Percentiles rank a stretch among this genome's conserved stretches.
Evolutionary conservation across 1,140 invertebrate species (phyloP).

Genomic region (Adelges cooleyi): DNA sequence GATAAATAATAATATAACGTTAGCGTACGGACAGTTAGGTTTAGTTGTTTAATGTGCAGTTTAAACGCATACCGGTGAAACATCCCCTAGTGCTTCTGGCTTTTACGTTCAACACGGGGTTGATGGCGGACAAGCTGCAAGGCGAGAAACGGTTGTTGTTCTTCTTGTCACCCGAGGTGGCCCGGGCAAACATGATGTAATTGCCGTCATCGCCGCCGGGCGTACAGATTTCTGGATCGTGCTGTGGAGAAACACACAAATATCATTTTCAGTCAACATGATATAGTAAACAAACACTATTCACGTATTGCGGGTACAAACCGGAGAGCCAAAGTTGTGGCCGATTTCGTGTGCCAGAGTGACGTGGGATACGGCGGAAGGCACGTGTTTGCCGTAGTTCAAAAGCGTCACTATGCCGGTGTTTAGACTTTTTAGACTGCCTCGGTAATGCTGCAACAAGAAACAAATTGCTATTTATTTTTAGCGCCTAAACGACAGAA

Average conservation of each 20-base stretch:
- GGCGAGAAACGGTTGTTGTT: slow-evolving; percentile 74
- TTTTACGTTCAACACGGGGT: slow-evolving; percentile 85
- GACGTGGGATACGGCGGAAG: slow-evolving; percentile 92
- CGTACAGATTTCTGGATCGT: slow-evolving; percentile 87
- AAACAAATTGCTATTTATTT: too few relatives aligned
- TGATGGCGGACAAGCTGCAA: slow-evolving; percentile 82
- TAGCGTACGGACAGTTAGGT: too few relatives aligned
- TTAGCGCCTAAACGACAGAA: too few relatives aligned
- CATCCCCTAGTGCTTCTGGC: slow-evolving; percentile 80
- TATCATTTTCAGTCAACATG: slow-evolving; percentile 20
- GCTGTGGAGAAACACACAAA: slow-evolving; percentile 56
- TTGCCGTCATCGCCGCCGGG: slow-evolving; percentile 89
- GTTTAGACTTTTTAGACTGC: slow-evolving; percentile 89
- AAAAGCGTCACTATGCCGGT: slow-evolving; percentile 95
- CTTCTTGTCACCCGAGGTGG: slow-evolving; percentile 88
- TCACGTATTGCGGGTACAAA: slow-evolving; percentile 41
- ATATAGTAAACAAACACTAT: too few relatives aligned
- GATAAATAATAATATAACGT: too few relatives aligned
- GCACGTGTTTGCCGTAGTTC: slow-evolving; percentile 98
- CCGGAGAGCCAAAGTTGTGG: slow-evolving; percentile 97
- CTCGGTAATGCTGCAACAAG: slow-evolving; percentile 73
- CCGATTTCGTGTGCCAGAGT: slow-evolving; percentile 98
- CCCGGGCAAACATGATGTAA: slow-evolving; percentile 95
- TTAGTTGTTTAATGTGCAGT: too few relatives aligned
- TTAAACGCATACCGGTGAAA: slow-evolving; percentile 46